Evolutionary conservation across 2,888 invertebrate species (phyloP), one percentile per base, ranked within the genome.

Genomic region (Entomobrya multifasciata): DNA sequence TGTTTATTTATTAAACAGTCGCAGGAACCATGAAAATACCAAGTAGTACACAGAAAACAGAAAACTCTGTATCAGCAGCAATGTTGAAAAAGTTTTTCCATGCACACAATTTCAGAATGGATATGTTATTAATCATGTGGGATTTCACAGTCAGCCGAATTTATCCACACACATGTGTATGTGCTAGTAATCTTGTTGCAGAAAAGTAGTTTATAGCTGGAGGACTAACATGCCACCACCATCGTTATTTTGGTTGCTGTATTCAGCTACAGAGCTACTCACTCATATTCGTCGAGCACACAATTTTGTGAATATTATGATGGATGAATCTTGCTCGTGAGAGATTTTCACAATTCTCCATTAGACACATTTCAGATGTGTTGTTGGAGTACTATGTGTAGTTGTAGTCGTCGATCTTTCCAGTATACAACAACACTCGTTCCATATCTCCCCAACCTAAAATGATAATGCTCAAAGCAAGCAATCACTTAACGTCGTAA

Each of bases 121-220:
- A 74, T 81, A 72, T 67, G 86, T 86, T 86, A 86, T 81, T 86
- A 86, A 86, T 86, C 86, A 86, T 86, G 57, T 76, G 86, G 86
- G 86, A 86, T 81, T 86, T 86, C 67, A 86, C 67, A 81, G 81
- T 77, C 60, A 86, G 86, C 57, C 65, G 76, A 80, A 41, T 81
- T 76, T 77, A 62, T 62, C 86, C 79, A 72, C 80, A 80, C 52
- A 55, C 67, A 36, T 20, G 52, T 52, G 15, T 52, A 30, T 70
- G 20, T 52, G 44, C 20, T 6, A 36, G 41, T 47, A 47, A 22
- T 52, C 77, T 65, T 36, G 11, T 36, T 65, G 65, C 41, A 65
- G 65, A 11, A 15, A 44, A 44, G 67, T 13, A 67, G 44, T 47
- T 67, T 67, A 44, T 47, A 67, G 67, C 47, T 47, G 13, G 44